A percentile compares a stretch with the other conserved stretches of the same genome.
Evolutionary conservation across 2,113 vertebrate genomes (phyloP).

Genomic region (Erythrolamprus reginae): DNA sequence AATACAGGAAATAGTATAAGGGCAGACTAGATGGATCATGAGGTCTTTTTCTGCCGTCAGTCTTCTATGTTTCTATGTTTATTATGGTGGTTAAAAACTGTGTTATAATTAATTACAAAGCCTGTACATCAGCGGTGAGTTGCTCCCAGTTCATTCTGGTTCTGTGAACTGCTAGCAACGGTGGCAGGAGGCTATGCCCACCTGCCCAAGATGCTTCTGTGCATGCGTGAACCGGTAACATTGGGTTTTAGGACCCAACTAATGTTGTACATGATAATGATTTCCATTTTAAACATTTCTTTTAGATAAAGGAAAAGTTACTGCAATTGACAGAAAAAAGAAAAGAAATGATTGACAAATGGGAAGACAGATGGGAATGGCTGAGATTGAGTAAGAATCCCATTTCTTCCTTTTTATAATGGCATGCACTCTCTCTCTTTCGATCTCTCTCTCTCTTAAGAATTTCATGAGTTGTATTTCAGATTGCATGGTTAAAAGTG

Average conservation of each 20-base stretch:
- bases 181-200: too few relatives aligned
- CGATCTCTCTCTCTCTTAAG: not conserved
- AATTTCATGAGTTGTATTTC: not conserved
- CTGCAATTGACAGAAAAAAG: slow-evolving; percentile 94
- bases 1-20: too few relatives aligned
- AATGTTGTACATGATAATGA: not conserved
- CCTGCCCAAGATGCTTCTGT: too few relatives aligned
- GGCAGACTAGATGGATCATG: too few relatives aligned
- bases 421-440: rapidly evolving
- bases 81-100: not conserved
- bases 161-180: too few relatives aligned
- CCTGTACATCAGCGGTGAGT: too few relatives aligned
- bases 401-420: slow-evolving; percentile 13
- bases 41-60: too few relatives aligned
- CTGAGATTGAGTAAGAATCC: slow-evolving; percentile 88
- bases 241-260: too few relatives aligned
- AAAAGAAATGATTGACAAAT: slow-evolving; percentile 99
- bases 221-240: too few relatives aligned
- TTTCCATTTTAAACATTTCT: slow-evolving; percentile 27
- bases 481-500: not conserved
- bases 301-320: slow-evolving; percentile 93
- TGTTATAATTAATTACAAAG: not conserved
- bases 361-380: slow-evolving; percentile 99
- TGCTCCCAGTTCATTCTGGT: too few relatives aligned
- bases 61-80: too few relatives aligned